A percentile compares a stretch with the other conserved stretches of the same genome.
These are phyloP conservation scores for Ceratina calcarata DNA, from an alignment of 1,140 invertebrate species.

Conservation along the genomic window DNA sequence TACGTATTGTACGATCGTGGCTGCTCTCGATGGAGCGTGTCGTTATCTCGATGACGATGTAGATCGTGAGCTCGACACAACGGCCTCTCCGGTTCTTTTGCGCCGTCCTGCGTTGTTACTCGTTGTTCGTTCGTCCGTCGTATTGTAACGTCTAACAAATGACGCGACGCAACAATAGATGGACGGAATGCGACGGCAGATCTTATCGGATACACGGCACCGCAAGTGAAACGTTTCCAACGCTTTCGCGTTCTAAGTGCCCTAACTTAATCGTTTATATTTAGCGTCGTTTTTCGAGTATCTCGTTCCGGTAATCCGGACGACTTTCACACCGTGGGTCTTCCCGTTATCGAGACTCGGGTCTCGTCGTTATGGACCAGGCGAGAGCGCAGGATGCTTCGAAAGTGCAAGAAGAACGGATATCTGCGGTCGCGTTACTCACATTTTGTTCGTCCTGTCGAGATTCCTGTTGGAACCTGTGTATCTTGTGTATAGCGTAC, in stretches of 20 bases:
- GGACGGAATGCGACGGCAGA: constrained; percentile 37
- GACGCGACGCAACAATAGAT: constrained; percentile 44
- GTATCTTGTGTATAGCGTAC: not conserved
- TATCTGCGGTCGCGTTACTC: constrained; percentile 52
- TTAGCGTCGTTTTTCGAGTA: not conserved
- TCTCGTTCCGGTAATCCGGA: not conserved
- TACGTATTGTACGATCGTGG: not conserved
- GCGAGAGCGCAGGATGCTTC: not conserved
- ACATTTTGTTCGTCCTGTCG: constrained; percentile 21
- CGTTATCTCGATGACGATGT: constrained; percentile 21
- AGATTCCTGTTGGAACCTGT: not conserved
- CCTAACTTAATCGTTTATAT: not conserved
- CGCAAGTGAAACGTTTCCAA: constrained; percentile 35
- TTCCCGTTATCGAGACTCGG: not conserved
- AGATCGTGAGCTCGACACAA: not conserved
- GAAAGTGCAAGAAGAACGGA: not conserved
- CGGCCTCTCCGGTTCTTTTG: not conserved
- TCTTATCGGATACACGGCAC: constrained; percentile 34
- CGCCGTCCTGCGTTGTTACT: not conserved
- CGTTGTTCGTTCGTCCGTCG: constrained; percentile 15
- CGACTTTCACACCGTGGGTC: not conserved
- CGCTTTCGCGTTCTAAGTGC: constrained; percentile 1
- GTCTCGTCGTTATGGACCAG: not conserved
- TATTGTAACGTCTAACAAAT: constrained; percentile 39
- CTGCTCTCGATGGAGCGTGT: not conserved